These are phyloP conservation scores for Rugalucina vietnamica DNA, from an alignment of 2,888 invertebrate genomes.

Conservation along the genomic window DNA sequence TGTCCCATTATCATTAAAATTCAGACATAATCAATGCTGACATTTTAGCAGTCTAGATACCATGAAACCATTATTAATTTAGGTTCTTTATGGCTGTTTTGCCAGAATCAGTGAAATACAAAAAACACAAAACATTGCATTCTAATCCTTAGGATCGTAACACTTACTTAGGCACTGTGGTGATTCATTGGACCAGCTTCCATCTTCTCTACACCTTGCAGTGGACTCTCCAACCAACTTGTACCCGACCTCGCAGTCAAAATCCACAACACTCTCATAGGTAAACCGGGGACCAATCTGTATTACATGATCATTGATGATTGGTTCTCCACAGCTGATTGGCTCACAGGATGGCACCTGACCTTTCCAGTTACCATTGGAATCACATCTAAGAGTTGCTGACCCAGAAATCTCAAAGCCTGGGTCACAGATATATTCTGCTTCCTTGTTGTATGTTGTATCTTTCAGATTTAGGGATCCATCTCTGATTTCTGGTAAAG, in stretches of 20 bases:
- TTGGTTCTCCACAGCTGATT: constrained; percentile 71
- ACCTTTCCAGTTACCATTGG: constrained; percentile 76
- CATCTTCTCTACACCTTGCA: constrained; percentile 72
- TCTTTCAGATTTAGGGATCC: constrained; percentile 81
- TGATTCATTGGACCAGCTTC: constrained; percentile 73
- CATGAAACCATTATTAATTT: too few relatives aligned
- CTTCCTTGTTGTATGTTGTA: constrained; percentile 74
- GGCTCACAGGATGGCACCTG: constrained; percentile 74
- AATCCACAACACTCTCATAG: constrained; percentile 43
- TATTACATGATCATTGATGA: constrained; percentile 28
- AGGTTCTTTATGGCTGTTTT: too few relatives aligned
- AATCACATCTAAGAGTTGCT: constrained; percentile 67
- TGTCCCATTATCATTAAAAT: too few relatives aligned
- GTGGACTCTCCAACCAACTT: constrained; percentile 64
- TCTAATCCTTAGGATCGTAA: too few relatives aligned
- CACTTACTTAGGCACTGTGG: constrained; percentile 74
- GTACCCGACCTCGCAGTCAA: constrained; percentile 72
- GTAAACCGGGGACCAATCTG: constrained; percentile 35
- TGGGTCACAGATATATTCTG: constrained; percentile 74
- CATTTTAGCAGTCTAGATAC: too few relatives aligned
- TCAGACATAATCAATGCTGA: too few relatives aligned
- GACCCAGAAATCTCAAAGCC: constrained; percentile 71
- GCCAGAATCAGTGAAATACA: too few relatives aligned
- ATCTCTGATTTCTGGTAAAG: constrained; percentile 77
- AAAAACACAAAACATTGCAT: too few relatives aligned